These are phyloP conservation scores for Oxygymnocypris stewartii DNA, from an alignment of 2,113 vertebrate species.

Conservation along the genomic window DNA sequence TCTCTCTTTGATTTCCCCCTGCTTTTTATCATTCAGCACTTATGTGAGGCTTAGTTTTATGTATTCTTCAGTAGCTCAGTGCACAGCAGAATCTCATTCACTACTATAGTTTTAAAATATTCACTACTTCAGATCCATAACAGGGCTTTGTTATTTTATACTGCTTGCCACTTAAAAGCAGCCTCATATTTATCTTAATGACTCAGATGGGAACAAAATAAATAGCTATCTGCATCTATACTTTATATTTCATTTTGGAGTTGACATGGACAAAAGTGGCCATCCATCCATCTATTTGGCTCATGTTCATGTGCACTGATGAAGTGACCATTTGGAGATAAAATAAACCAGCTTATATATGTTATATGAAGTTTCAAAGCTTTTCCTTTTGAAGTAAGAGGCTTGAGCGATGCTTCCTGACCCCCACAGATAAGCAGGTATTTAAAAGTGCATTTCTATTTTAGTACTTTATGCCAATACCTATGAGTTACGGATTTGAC, in stretches of 20 bases:
- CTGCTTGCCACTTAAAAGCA: neutral
- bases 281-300: neutral
- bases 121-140: slow-evolving; percentile 15
- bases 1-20: neutral
- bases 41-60: neutral
- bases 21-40: neutral
- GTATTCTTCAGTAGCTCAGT: slow-evolving; percentile 11
- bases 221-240: neutral
- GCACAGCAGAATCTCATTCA: slow-evolving; percentile 1
- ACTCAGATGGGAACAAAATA: neutral
- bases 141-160: slow-evolving; percentile 12
- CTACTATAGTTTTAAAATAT: slow-evolving; percentile 10
- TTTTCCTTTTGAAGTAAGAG: slow-evolving; percentile 8
- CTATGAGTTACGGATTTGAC: slow-evolving; percentile 33
- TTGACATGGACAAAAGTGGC: neutral
- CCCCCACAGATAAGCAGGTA: slow-evolving; percentile 7
- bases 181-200: neutral
- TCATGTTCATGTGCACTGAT: slow-evolving; percentile 1
- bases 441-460: slow-evolving; percentile 49
- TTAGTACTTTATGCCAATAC: neutral
- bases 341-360: neutral
- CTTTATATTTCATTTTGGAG: neutral
- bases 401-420: neutral
- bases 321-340: slow-evolving; percentile 18
- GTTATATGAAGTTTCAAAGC: neutral